Evolutionary conservation across 2,797 vertebrate species (phyloP), one percentile per base, ranked within the genome.

Genomic region (Hoplostethus mediterraneus): DNA sequence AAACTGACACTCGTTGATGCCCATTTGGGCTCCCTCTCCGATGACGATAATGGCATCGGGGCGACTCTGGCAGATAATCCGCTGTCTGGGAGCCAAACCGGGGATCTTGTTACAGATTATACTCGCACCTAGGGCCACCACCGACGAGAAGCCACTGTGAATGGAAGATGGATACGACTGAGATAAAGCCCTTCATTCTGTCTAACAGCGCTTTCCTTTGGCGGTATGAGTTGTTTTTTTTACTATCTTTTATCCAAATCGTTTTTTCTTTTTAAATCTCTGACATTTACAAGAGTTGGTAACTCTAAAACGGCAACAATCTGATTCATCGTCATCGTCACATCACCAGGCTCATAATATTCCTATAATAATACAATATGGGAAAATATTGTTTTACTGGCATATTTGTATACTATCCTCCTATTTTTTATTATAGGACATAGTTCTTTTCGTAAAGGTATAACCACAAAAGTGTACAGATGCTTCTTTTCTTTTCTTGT

Each of bases 71-170:
- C 98, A 99, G 95, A 99, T 99, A 25, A 97, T 97, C 94, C 98
- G 95, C 88, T 99, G 98, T 90, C 98, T 94, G 69, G 98, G 98
- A 53, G 97, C 97, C 82, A 99, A 94, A 70, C 98, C 98, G 9
- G 98, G 98, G 91, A 99, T 99, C 94, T 98, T 98, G 94, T 98
- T 99, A 89, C 98, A 99, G 94, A 99, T 99, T 92, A 99, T 98
- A 90, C 97, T 99, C 77, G 98, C 97, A 88, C 98, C 97, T 79
- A 99, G 95, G 87, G 98, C 97, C 86, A 98, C 96, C 93, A 99
- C 98, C 44, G 98, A 98, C 63, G 97, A 98, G 91, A 98, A 97
- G n/a, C 97, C 97, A 80, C 98, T 99, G 92, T 71, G 82, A 77
- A 85, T 49, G 71, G 70, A 88, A 90, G 80, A 86, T 74, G 68